Conservation (phyloP, 2,113 vertebrate genomes). For the Mohoua ochrocephala region DNA sequence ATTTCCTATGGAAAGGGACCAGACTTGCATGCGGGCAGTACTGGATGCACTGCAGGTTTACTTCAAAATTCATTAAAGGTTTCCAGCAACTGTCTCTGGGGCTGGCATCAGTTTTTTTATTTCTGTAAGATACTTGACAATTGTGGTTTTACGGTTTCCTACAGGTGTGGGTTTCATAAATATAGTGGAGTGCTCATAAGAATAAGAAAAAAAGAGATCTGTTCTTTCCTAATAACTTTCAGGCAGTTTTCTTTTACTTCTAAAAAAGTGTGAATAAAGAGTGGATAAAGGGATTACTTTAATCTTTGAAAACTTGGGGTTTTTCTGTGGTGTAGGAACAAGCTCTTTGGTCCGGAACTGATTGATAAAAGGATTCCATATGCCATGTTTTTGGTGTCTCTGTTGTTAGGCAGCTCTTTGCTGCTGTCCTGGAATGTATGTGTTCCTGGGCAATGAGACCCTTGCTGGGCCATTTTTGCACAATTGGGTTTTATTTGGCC, state of each 20-base stretch:
- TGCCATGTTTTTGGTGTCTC: neutral
- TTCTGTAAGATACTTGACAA: neutral
- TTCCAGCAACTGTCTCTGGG: neutral
- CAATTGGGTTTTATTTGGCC: neutral
- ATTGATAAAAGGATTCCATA: neutral
- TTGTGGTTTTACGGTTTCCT: neutral
- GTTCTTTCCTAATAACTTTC: neutral
- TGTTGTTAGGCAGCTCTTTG: neutral
- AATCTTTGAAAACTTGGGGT: neutral
- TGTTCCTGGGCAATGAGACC: neutral
- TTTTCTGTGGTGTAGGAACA: neutral
- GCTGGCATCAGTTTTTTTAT: neutral
- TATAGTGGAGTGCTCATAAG: neutral
- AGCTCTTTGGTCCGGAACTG: neutral
- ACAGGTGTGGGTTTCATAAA: neutral
- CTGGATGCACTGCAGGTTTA: neutral
- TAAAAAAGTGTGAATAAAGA: neutral
- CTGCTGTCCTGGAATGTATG: neutral
- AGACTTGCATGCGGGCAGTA: neutral
- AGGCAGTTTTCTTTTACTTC: neutral
- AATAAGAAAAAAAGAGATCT: neutral
- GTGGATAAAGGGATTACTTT: neutral
- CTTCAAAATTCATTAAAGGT: neutral
- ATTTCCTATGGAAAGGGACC: neutral
- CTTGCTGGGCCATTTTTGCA: neutral